Base-by-base conservation (phyloP, 1,140 invertebrate genomes). In the Cecropterus lyciades region DNA sequence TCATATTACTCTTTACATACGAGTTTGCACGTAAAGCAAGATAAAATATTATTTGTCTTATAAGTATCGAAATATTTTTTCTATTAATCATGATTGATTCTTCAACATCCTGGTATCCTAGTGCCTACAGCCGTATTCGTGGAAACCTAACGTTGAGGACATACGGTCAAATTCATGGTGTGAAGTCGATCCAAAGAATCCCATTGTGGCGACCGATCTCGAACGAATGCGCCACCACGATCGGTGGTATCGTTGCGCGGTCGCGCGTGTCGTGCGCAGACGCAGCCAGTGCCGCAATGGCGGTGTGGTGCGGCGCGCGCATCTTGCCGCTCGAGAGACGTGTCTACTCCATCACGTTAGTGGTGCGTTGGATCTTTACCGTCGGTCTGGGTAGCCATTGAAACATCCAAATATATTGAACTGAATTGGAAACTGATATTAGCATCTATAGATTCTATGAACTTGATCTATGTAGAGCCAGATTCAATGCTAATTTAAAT, bases 241-340 rank as follows among this genome's bases (percentile, higher is more conserved):
- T 45, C 11, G 40, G 46, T 42, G 42, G 40, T 43, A 24, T n/a
- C 33, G 16, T 8, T 46, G 14, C 16, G 17, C 60, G 59, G 27
- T 65, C 67, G 60, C 16, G 72, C 80, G 75, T 73, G 67, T 76
- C 75, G 46, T 69, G 79, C 74, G 75, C 81, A 6, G 37, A 75
- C 81, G 77, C 80, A 77, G 55, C 55, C 82, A 86, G 88, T 91
- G 79, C 84, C 79, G 85, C 79, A 30, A 91, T 91, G 89, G 87
- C 89, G 70, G 89, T 91, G 69, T 91, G 87, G 87, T 91, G 89
- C 82, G 89, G 89, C 71, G 89, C 87, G 79, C 87, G 87, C 73
- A 81, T 91, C 43, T 75, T 82, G 63, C 89, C 89, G 60, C 80
- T 91, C 16, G 85, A 91, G 57, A 80, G 89, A 53, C 84, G 89